Evolutionary conservation across 2,797 vertebrate species (phyloP).

Genomic region (Margarornis squamiger): DNA sequence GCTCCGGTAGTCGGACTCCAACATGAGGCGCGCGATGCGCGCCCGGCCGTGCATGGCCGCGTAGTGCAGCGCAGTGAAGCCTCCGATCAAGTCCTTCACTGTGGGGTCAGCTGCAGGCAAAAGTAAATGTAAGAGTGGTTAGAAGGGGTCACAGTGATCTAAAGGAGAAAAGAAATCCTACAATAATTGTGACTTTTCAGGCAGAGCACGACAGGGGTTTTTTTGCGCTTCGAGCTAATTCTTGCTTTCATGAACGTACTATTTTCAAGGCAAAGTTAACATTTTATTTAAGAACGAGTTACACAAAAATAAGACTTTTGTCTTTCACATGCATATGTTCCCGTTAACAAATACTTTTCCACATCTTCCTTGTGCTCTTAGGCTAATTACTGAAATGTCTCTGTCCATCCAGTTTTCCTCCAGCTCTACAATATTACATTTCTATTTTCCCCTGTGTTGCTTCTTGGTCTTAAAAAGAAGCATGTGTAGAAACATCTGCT

Average conservation of each 20-base stretch:
- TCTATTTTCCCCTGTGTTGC: conserved; percentile 67
- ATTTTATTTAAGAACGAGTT: neutral
- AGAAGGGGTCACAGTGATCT: neutral
- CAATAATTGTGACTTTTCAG: neutral
- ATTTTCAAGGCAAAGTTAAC: neutral
- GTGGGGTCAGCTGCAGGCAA: conserved; percentile 89
- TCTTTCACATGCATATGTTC: neutral
- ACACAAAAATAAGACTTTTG: neutral
- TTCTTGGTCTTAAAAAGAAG: conserved; percentile 77
- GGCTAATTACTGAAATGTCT: conserved; percentile 28
- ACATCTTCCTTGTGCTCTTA: neutral
- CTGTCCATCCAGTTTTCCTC: conserved; percentile 27
- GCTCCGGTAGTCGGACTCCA: conserved; percentile 91
- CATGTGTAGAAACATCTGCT: conserved; percentile 76
- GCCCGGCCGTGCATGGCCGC: conserved; percentile 98
- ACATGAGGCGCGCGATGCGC: conserved; percentile 93
- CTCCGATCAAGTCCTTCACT: conserved; percentile 97
- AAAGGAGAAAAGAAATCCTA: neutral
- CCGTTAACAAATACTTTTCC: neutral
- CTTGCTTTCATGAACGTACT: neutral
- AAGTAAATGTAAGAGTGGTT: too few species aligned
- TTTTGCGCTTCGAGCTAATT: neutral
- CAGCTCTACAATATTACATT: conserved; percentile 23
- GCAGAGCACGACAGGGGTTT: neutral
- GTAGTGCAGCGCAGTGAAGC: conserved; percentile 97